Percentiles rank a stretch among this genome's conserved stretches.
Evolutionary conservation across 1,140 invertebrate species (phyloP).

Genomic region (Helicoverpa armigera): DNA sequence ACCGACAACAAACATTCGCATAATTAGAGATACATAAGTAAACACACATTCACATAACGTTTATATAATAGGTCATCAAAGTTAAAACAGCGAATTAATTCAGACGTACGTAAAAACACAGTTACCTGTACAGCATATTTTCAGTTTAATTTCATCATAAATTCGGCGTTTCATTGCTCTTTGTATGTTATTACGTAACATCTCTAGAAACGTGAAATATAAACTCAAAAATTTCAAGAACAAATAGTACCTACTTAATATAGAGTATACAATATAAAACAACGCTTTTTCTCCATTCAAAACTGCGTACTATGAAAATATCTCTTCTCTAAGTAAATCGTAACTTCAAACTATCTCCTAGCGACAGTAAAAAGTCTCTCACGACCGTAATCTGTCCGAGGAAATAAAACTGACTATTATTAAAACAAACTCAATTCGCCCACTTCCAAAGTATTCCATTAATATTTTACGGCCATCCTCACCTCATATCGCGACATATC

Average conservation of each 20-base stretch:
- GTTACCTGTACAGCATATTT: slow-evolving; percentile 17
- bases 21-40: not conserved
- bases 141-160: slow-evolving; percentile 19
- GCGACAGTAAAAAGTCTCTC: too few species aligned
- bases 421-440: not conserved
- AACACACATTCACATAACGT: slow-evolving; percentile 19
- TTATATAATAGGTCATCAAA: slow-evolving; percentile 20
- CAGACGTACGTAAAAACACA: slow-evolving; percentile 2
- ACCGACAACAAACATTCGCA: not conserved
- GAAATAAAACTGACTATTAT: not conserved
- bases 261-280: too few species aligned
- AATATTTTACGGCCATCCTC: slow-evolving; percentile 1
- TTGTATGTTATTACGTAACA: not conserved
- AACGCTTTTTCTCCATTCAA: too few species aligned
- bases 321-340: too few species aligned
- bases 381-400: too few species aligned
- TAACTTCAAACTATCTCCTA: too few species aligned
- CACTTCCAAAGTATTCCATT: not conserved
- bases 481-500: slow-evolving; percentile 7
- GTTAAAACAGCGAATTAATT: slow-evolving; percentile 17
- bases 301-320: too few species aligned
- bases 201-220: not conserved
- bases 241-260: too few species aligned
- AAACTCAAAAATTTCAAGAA: too few species aligned
- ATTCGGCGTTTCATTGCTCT: not conserved